Evolutionary conservation across 2,113 vertebrate species (phyloP), one percentile per base, ranked within the genome.

Genomic region (Microcebus ravelobensis): DNA sequence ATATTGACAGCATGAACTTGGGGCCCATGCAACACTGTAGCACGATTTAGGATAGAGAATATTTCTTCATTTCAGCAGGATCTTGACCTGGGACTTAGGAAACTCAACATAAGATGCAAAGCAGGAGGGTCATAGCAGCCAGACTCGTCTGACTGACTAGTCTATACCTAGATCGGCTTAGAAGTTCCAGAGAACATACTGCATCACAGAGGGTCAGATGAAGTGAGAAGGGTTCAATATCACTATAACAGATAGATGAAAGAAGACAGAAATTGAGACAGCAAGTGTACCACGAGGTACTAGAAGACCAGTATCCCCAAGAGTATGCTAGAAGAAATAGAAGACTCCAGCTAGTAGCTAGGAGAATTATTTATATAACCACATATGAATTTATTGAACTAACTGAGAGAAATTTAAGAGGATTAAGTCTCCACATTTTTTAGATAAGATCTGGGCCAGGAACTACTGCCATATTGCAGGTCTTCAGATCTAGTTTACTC

Each of bases 231-330:
- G 39, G 14, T 48, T 48, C 36, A 94, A 20, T 25, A 52, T 39
- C 4, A 39, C 76, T 36, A 0, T 11, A 50, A 15, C 0, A 83
- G 90, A 87, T 29, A 57, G 17, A 57, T 25, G 15, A 29, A 2
- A 86, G 27, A 61, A 52, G 52, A 48, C 31, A 85, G 36, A 70
- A 50, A 23, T 10, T n/a, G 27, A 63, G 59, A 77, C 77, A 81
- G 8, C 1, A 65, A 42, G 8, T 3, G 1, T 27, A 29, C 34
- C 34, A 9, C 0, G 8, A 84, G 36, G 21, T 29, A 48, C 8
- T 3, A 57, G 52, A 29, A 80, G 36, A 57, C 48, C 7, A 85
- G 25, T 6, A 55, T 1, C 10, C 18, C 50, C 29, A 68, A 29
- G 48, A 5, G 21, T 11, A 13, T 31, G 27, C 15, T 36, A 29